Conservation (phyloP, 2,797 vertebrate species). For the Gadopsis marmoratus region DNA sequence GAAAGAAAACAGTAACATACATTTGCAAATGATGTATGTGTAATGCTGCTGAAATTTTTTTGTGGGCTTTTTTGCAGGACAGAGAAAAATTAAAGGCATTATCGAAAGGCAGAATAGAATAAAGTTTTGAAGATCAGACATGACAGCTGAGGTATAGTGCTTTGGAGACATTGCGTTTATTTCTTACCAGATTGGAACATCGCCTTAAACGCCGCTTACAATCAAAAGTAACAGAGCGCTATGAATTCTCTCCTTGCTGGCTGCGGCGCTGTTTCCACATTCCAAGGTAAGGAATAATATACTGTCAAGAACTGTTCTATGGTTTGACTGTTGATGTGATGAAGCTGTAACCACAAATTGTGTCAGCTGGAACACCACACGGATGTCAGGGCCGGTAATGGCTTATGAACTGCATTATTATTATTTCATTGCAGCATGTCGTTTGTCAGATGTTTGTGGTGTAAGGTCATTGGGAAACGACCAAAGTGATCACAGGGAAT, state of each 20-base stretch:
- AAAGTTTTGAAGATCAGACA: conserved; percentile 6
- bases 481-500: conserved; percentile 56
- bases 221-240: conserved; percentile 15
- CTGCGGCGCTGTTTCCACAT: conserved; percentile 42
- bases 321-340: conserved; percentile 64
- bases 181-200: conserved; percentile 31
- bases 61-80: neutral
- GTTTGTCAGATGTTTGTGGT: conserved; percentile 65
- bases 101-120: neutral
- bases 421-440: conserved; percentile 50
- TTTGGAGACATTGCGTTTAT: conserved; percentile 12
- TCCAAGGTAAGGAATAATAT: conserved; percentile 61
- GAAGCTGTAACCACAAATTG: conserved; percentile 69
- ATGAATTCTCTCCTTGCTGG: conserved; percentile 39
- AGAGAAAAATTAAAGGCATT: neutral
- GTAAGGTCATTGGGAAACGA: conserved; percentile 62
- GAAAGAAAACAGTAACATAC: neutral
- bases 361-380: conserved; percentile 53
- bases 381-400: conserved; percentile 61
- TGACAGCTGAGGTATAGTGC: neutral
- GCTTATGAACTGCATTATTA: conserved; percentile 55
- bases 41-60: neutral
- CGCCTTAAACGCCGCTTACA: conserved; percentile 47
- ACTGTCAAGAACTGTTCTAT: conserved; percentile 61
- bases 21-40: neutral